Base-by-base conservation (phyloP, 1,140 invertebrate species). In the Penaeus indicus region DNA sequence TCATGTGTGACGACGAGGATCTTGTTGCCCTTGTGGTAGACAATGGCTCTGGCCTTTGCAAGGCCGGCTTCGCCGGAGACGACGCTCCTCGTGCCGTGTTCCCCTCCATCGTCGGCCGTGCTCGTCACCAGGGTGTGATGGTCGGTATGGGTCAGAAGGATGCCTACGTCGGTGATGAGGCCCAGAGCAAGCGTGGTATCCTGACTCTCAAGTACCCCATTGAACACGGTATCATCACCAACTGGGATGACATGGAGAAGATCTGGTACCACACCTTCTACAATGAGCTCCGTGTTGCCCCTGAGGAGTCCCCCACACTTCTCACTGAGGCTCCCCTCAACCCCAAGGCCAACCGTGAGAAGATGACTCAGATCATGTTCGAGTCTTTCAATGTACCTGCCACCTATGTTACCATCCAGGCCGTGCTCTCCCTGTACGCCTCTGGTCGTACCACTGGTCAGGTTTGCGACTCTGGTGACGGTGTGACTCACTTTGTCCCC, bases 231-330 rank as follows among this genome's bases (percentile, higher is more conserved):
- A 97, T 98, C 93, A 96, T 98, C 92, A 98, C 97, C 93, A 98
- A 98, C 95, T 98, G 97, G 97, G 97, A 98, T 92, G 97, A 98
- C 93, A 98, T 99, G 97, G 97, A 98, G 94, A 98, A 98, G 93
- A 97, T 98, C 93, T 98, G 97, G 97, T 97, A 98, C 93, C 96
- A 98, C 93, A 97, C 97, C 91, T 98, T 98, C 94, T 98, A 97
- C 95, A 98, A 98, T 93, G 97, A 98, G 93, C 94, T 99, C 90
- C 95, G 97, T 94, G 97, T 98, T 90, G 97, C 97, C 86, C 97
- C 97, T 38, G 97, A 98, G 93, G 97, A 98, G 93, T 97, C 98
- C 93, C 97, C 97, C 85, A 97, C 98, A 72, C 95, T 98, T 90
- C 94, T 98, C 88, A 98, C 97, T 54, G 97, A 98, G 93, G 97